Conservation (phyloP, 30 jellyfish, hydroid and myxozoan species). For the Aurelia coerulea region DNA sequence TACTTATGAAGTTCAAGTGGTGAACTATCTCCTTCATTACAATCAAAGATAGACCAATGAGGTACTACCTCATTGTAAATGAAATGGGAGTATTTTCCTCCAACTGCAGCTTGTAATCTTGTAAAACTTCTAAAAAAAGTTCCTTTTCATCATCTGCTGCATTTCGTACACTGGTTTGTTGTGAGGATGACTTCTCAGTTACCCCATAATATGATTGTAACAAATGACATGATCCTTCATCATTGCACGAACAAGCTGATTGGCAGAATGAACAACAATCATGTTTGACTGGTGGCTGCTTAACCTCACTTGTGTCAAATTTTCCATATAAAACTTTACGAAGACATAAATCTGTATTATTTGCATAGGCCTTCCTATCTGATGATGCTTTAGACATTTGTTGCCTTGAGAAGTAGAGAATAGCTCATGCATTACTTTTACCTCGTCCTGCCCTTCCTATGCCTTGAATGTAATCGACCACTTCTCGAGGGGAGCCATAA, state of each 20-base stretch:
- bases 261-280: conserved; percentile 18
- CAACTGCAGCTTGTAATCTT: neutral
- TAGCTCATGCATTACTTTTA: conserved; percentile 8
- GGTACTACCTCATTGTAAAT: neutral
- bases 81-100: conserved; percentile 2
- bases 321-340: neutral
- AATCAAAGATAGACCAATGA: too few relatives aligned
- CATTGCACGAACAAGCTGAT: neutral
- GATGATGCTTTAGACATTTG: conserved; percentile 22
- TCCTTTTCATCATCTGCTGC: conserved; percentile 9
- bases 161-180: neutral
- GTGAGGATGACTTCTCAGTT: neutral
- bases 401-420: conserved; percentile 9
- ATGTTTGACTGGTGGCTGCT: conserved; percentile 15
- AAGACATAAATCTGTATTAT: neutral
- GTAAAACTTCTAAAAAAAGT: neutral
- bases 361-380: neutral
- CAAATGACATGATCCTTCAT: conserved; percentile 1
- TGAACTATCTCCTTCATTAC: too few relatives aligned
- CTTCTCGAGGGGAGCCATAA: conserved; percentile 35
- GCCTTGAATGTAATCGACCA: conserved; percentile 10
- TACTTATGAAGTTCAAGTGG: conserved; percentile 10
- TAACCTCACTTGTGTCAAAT: conserved; percentile 10
- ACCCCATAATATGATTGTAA: neutral
- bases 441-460: conserved; percentile 18